Evolutionary conservation across 2,113 vertebrate species (phyloP).

Genomic region (Serinus canaria): DNA sequence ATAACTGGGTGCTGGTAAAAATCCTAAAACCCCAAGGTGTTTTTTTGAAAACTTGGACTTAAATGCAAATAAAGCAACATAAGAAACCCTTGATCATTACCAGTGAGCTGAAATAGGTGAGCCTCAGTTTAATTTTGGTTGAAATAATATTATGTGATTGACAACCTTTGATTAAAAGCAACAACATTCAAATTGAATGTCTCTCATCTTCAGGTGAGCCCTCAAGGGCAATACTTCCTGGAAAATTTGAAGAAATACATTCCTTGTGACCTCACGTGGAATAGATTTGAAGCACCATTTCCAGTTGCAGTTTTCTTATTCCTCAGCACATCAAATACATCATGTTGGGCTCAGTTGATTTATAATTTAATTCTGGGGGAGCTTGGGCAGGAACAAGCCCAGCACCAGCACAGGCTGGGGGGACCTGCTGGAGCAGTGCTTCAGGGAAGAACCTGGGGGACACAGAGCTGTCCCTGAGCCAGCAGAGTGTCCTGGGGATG

Average conservation of each 20-base stretch:
- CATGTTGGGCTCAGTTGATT: neutral
- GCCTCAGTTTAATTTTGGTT: neutral
- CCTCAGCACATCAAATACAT: neutral
- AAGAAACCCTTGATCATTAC: neutral
- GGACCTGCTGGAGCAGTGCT: neutral
- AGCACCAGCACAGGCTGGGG: neutral
- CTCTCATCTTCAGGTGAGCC: neutral
- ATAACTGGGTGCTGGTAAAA: neutral
- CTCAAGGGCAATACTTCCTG: neutral
- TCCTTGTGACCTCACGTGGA: neutral
- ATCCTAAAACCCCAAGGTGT: neutral
- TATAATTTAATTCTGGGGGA: neutral
- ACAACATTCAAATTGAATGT: neutral
- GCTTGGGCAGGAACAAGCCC: neutral
- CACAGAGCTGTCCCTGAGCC: neutral
- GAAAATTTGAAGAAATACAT: neutral
- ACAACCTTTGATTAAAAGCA: constrained; percentile 38
- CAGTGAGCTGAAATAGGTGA: neutral
- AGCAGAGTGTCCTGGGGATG: neutral
- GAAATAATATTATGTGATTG: neutral
- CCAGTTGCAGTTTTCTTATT: neutral
- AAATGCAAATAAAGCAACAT: neutral
- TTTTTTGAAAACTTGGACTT: neutral
- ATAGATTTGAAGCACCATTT: neutral
- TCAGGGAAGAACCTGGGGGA: accelerated